Conservation (phyloP, 2,113 vertebrate species). For the Epinephelus fuscoguttatus region DNA sequence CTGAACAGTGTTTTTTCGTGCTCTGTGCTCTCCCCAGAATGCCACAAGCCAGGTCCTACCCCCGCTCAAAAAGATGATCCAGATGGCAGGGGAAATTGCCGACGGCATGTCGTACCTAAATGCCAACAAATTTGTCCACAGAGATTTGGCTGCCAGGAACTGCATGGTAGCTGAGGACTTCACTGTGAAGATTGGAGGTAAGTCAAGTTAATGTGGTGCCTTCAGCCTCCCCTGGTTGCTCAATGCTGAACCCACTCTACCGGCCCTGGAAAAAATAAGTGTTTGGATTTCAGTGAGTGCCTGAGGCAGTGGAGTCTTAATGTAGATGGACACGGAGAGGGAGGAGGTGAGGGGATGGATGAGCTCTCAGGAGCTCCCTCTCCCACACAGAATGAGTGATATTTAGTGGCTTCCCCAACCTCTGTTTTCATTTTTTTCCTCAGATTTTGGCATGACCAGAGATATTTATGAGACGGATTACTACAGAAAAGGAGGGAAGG, state of each 20-base stretch:
- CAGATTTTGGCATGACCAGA: slow-evolving; percentile 98
- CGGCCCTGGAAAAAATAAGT: slow-evolving; percentile 50
- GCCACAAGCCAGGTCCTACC: slow-evolving; percentile 89
- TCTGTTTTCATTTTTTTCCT: slow-evolving; percentile 39
- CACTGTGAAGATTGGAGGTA: slow-evolving; percentile 99
- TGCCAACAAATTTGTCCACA: slow-evolving; percentile 98
- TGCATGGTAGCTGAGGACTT: slow-evolving; percentile 99
- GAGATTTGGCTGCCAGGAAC: slow-evolving; percentile 97
- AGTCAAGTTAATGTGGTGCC: slow-evolving; percentile 32
- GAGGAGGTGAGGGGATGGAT: slow-evolving; percentile 52
- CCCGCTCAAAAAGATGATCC: slow-evolving; percentile 98
- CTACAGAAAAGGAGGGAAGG: slow-evolving; percentile 98
- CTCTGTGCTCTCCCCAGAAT: slow-evolving; percentile 80
- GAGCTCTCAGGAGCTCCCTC: slow-evolving; percentile 55
- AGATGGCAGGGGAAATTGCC: slow-evolving; percentile 98
- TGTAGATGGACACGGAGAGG: slow-evolving; percentile 53
- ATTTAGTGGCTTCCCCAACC: slow-evolving; percentile 49
- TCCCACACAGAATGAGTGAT: slow-evolving; percentile 62
- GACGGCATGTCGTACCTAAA: slow-evolving; percentile 99
- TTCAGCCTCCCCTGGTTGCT: slow-evolving; percentile 33
- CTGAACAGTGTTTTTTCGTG: neutral
- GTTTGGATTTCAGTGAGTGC: slow-evolving; percentile 56
- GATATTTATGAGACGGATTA: slow-evolving; percentile 99
- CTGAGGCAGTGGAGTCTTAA: slow-evolving; percentile 47
- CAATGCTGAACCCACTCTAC: slow-evolving; percentile 28